phyloP scores from a whole-genome alignment of 2,797 vertebrate species.

The Acridotheres tristis region DNA sequence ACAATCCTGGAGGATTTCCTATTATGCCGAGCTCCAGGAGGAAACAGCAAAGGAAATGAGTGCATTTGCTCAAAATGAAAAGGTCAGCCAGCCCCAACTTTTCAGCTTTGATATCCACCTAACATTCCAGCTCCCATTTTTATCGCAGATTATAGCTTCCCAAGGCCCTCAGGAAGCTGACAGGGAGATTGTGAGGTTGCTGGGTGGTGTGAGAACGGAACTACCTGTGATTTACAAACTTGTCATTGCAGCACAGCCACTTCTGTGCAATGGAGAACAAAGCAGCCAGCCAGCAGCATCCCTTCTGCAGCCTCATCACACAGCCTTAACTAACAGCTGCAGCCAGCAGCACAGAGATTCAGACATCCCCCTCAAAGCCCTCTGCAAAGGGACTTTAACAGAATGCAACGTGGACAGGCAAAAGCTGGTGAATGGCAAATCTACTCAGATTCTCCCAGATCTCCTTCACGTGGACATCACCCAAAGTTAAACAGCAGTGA shows the following conservation, averaged over 20 bases:
- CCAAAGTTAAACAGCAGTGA: neutral
- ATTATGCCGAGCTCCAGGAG: conserved; percentile 4
- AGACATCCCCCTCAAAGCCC: neutral
- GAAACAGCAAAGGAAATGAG: conserved; percentile 58
- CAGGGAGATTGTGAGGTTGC: conserved; percentile 38
- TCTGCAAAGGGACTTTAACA: neutral
- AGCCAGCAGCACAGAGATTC: neutral
- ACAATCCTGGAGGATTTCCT: conserved; percentile 61
- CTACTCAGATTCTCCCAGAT: neutral
- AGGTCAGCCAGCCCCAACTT: conserved; percentile 47
- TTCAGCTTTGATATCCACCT: conserved; percentile 15
- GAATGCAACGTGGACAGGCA: neutral
- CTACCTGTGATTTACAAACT: conserved; percentile 41
- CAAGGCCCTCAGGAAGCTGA: conserved; percentile 57
- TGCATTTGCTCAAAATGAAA: conserved; percentile 50
- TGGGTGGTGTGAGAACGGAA: conserved; percentile 63
- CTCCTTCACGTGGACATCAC: neutral
- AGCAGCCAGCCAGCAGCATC: neutral
- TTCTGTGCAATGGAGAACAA: neutral
- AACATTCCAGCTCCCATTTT: conserved; percentile 49
- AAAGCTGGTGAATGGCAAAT: neutral
- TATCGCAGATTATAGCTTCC: conserved; percentile 50
- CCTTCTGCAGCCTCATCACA: neutral
- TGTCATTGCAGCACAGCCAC: conserved; percentile 11
- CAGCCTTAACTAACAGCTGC: conserved; percentile 16